Evolutionary conservation across 2,797 vertebrate genomes (phyloP).

Genomic region (Emys orbicularis): DNA sequence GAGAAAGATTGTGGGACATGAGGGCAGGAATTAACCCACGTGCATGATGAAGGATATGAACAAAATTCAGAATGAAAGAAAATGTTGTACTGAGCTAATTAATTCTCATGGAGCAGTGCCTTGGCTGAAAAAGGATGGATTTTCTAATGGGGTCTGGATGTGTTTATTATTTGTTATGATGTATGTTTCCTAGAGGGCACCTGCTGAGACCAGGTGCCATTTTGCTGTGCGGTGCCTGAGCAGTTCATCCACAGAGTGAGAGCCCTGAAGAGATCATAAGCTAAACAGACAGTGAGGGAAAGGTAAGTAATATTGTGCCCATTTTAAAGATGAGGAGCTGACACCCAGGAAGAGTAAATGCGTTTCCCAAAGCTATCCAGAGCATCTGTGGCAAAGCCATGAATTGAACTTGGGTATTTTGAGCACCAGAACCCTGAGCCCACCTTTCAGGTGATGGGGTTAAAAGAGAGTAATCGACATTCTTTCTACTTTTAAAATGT

Average conservation of each 20-base stretch:
- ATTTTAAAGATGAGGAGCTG: neutral
- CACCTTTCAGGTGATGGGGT: neutral
- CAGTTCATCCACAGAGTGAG: neutral
- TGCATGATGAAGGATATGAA: neutral
- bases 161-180: neutral
- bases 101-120: conserved; percentile 8
- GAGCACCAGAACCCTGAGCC: neutral
- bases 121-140: neutral
- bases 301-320: neutral
- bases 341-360: neutral
- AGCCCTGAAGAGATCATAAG: neutral
- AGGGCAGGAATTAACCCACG: neutral
- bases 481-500: conserved; percentile 20
- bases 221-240: neutral
- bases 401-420: neutral
- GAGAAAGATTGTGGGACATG: neutral
- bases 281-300: neutral
- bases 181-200: neutral
- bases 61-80: neutral
- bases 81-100: neutral
- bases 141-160: conserved; percentile 20
- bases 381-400: neutral
- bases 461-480: neutral
- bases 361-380: neutral
- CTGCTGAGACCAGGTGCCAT: neutral